Percentiles rank a stretch among this genome's conserved stretches.
phyloP scores from a whole-genome alignment of 2,797 vertebrate species.

The Lithobates pipiens region DNA sequence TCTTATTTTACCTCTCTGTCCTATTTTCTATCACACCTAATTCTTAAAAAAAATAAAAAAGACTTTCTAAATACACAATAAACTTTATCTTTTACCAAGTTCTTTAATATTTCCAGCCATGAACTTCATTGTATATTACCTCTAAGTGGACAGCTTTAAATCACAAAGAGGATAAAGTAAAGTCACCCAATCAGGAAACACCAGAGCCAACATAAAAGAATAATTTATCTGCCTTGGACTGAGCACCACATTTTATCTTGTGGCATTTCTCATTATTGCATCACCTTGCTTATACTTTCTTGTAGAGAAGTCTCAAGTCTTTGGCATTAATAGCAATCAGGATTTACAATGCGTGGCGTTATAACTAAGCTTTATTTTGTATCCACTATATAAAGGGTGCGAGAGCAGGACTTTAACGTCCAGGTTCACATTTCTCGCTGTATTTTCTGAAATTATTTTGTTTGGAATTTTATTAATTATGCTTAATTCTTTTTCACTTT shows the following conservation, averaged over 20 bases:
- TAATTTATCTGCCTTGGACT: neutral
- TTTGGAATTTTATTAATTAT: too few species aligned
- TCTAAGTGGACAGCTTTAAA: neutral
- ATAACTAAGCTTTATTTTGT: neutral
- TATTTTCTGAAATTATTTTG: neutral
- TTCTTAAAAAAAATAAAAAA: too few species aligned
- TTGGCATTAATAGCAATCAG: slow-evolving; percentile 9
- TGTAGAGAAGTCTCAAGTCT: neutral
- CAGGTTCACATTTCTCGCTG: neutral
- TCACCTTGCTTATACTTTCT: slow-evolving; percentile 7
- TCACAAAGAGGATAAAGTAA: slow-evolving; percentile 7
- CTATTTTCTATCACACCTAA: too few species aligned
- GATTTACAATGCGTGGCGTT: slow-evolving; percentile 12
- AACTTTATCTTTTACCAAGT: neutral
- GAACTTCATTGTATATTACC: neutral
- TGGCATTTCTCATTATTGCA: slow-evolving; percentile 10
- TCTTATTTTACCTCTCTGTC: neutral
- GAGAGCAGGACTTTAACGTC: neutral
- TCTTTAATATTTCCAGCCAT: neutral
- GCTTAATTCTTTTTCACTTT: neutral
- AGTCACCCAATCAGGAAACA: neutral
- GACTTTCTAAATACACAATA: neutral
- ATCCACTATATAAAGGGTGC: neutral
- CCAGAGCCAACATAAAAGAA: neutral
- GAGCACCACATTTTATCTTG: slow-evolving; percentile 10